phyloP scores from a whole-genome alignment of 2,113 vertebrate species.

The Anas platyrhynchos region DNA sequence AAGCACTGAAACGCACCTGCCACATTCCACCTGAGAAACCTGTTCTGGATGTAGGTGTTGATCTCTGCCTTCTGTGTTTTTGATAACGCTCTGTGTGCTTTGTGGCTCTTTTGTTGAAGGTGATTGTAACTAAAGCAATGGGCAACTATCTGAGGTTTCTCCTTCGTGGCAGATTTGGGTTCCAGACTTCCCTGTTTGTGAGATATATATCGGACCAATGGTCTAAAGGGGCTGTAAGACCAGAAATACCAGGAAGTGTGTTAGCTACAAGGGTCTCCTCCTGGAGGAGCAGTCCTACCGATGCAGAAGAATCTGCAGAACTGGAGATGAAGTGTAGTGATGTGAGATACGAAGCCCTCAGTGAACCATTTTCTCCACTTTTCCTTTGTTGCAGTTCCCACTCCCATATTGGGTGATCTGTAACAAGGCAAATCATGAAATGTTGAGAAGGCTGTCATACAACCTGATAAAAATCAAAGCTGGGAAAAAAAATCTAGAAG shows the following conservation, averaged over 20 bases:
- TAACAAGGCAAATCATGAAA: not conserved
- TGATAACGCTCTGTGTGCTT: not conserved
- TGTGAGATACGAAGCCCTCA: not conserved
- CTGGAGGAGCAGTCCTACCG: not conserved
- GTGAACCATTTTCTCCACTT: not conserved
- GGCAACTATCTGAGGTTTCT: not conserved
- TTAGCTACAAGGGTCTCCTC: fast-evolving
- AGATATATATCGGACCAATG: not conserved
- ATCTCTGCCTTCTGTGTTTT: fast-evolving
- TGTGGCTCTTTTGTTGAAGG: no score
- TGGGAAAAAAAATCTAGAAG: not conserved
- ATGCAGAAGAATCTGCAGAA: not conserved
- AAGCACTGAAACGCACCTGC: not conserved
- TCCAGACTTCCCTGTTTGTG: not conserved
- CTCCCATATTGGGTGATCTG: not conserved
- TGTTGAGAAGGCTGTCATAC: not conserved
- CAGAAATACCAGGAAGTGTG: not conserved
- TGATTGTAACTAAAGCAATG: not conserved
- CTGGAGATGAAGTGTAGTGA: not conserved
- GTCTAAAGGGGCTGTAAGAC: not conserved
- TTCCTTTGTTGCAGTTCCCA: not conserved
- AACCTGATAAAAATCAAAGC: not conserved
- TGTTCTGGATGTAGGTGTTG: no score
- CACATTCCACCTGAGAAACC: fast-evolving
- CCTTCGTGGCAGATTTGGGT: not conserved